Conservation (phyloP, 2,888 invertebrate species). For the Brachylomia viminalis region DNA sequence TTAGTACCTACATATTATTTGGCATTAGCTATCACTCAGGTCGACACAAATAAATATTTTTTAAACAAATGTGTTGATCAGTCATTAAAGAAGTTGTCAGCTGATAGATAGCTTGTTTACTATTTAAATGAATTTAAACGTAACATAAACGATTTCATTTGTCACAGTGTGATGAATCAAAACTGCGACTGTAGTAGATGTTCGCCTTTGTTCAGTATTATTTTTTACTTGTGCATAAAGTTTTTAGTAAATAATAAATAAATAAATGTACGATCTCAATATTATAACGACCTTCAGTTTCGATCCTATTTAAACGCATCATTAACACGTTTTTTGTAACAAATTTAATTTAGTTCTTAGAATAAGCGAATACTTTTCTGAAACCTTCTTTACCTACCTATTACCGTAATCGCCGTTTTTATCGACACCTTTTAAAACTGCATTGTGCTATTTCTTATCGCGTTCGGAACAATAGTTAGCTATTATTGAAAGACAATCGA, state of each 20-base stretch:
- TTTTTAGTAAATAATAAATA: too few species aligned
- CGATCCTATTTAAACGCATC: not conserved
- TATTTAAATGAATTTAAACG: not conserved
- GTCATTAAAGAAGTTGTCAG: too few species aligned
- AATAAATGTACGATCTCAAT: too few species aligned
- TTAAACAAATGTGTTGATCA: too few species aligned
- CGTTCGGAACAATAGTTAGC: conserved; percentile 57
- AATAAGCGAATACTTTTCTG: conserved; percentile 4
- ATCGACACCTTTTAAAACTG: conserved; percentile 26
- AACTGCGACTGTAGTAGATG: too few species aligned
- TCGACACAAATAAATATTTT: not conserved
- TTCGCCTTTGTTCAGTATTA: too few species aligned
- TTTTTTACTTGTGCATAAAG: too few species aligned
- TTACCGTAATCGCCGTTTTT: conserved; percentile 49
- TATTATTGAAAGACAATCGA: conserved; percentile 65
- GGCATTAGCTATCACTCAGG: not conserved
- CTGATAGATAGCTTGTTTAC: not conserved
- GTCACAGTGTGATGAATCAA: not conserved
- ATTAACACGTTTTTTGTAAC: not conserved
- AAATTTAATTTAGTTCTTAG: conserved; percentile 18
- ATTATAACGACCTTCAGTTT: not conserved
- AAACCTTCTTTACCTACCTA: not conserved
- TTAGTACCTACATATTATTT: too few species aligned
- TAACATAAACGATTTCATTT: too few species aligned
- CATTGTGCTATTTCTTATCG: conserved; percentile 62